Evolutionary conservation across 2,888 invertebrate genomes (phyloP), one percentile per base, ranked within the genome.

Genomic region (Phania funesta): DNA sequence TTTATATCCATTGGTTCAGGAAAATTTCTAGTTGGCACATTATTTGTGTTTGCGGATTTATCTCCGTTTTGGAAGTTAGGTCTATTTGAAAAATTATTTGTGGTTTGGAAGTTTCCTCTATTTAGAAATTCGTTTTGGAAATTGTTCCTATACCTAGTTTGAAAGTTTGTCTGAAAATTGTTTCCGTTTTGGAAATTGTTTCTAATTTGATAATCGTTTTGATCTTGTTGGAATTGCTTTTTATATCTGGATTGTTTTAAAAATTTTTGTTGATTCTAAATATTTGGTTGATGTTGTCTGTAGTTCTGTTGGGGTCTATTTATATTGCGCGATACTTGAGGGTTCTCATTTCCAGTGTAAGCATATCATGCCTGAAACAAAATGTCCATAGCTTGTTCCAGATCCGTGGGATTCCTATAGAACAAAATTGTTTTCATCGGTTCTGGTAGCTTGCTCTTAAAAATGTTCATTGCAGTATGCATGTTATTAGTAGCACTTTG

Each of bases 341-440:
- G n/a, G 20, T 46, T 46, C n/a, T 46, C 46, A 18, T 20, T 46
- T 20, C 18, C 18, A 8, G 20, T 46, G 46, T 46, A 41, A 16
- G 46, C 46, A 18, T 46, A 46, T 46, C 46, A 16, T 18, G 18
- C 46, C 18, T 46, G 18, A 8, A 46, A 46, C 46, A 18, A 18
- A 18, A 26, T 26, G n/a, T 50, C 0, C 50, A 50, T 50, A 4
- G 50, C 24, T 26, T 26, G n/a, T 26, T 50, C 50, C 5, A 26
- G n/a, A 26, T 50, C 46, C 20, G 46, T 18, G 1, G 18, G 18
- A 46, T 18, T 46, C 18, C 13, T 50, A 3, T 24, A 50, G 32
- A 56, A 56, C 1, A 56, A 11, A 35, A 56, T 32, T 3, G 35
- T 32, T 56, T 32, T 56, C 32, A 56, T 56, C 6, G 54, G 54